A percentile compares a stretch with the other conserved stretches of the same genome.
phyloP scores from a whole-genome alignment of 2,888 invertebrate genomes.

The Ischnus inquisitorius region DNA sequence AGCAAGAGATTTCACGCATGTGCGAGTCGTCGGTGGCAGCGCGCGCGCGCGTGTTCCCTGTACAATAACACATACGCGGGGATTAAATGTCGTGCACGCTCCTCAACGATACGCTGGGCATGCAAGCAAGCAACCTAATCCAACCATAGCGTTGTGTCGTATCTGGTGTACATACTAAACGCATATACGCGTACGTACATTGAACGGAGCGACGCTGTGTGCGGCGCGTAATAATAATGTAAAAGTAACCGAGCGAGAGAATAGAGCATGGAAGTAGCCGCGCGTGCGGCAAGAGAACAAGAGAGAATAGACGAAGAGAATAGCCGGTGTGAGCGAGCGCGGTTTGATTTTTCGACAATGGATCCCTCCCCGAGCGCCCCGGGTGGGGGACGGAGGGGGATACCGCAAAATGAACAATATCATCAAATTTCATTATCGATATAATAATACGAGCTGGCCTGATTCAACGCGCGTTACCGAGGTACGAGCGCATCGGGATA shows the following conservation, averaged over 20 bases:
- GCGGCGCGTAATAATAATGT: slow-evolving; percentile 72
- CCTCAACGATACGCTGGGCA: slow-evolving; percentile 62
- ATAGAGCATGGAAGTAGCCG: slow-evolving; percentile 34
- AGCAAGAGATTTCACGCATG: slow-evolving; percentile 81
- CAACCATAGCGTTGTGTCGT: slow-evolving; percentile 62
- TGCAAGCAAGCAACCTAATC: slow-evolving; percentile 70
- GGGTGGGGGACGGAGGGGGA: no score
- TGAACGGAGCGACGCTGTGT: slow-evolving; percentile 55
- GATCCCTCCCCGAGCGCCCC: slow-evolving; percentile 57
- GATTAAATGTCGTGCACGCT: slow-evolving; percentile 79
- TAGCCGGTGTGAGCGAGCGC: slow-evolving; percentile 73
- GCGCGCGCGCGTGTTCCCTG: slow-evolving; percentile 24
- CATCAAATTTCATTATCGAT: slow-evolving; percentile 85
- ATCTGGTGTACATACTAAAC: slow-evolving; percentile 17
- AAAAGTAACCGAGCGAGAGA: slow-evolving; percentile 71
- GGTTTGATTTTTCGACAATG: slow-evolving; percentile 81
- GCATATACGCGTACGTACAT: slow-evolving; percentile 41
- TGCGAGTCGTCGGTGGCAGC: slow-evolving; percentile 67
- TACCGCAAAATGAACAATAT: slow-evolving; percentile 84
- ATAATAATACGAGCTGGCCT: slow-evolving; percentile 81
- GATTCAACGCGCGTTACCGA: slow-evolving; percentile 73
- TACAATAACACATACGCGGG: slow-evolving; percentile 40
- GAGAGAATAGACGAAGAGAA: slow-evolving; percentile 59
- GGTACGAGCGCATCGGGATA: slow-evolving; percentile 40
- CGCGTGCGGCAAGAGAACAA: slow-evolving; percentile 35